A percentile compares a stretch with the other conserved stretches of the same genome.
These are phyloP conservation scores for Eulemur albifrons DNA, from an alignment of 2,797 vertebrate species.

Conservation along the genomic window DNA sequence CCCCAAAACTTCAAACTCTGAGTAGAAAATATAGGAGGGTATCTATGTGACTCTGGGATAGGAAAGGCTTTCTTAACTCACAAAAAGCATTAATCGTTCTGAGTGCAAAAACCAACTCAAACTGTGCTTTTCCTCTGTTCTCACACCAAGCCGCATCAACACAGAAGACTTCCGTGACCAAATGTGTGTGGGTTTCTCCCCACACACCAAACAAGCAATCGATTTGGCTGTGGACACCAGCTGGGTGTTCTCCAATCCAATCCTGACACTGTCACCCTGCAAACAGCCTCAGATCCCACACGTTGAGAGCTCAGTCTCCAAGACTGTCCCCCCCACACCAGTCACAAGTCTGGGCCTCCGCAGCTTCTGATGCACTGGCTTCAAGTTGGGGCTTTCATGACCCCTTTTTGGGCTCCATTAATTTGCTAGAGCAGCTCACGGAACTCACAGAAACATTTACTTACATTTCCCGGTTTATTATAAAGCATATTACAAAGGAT, in stretches of 20 bases:
- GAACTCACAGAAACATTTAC: neutral
- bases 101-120: neutral
- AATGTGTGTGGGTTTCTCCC: neutral
- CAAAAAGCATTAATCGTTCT: neutral
- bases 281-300: neutral
- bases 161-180: neutral
- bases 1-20: neutral
- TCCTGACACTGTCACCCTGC: neutral
- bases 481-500: neutral
- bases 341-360: neutral
- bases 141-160: no score
- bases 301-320: neutral
- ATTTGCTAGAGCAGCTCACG: neutral
- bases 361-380: neutral
- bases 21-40: neutral
- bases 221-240: neutral
- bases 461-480: neutral
- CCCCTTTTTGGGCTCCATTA: neutral
- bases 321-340: neutral
- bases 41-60: neutral
- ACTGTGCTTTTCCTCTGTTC: neutral
- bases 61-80: neutral
- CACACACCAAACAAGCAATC: neutral
- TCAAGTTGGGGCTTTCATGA: neutral
- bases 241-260: neutral